phyloP scores from a whole-genome alignment of 2,797 vertebrate genomes.

The Danio tinwini region DNA sequence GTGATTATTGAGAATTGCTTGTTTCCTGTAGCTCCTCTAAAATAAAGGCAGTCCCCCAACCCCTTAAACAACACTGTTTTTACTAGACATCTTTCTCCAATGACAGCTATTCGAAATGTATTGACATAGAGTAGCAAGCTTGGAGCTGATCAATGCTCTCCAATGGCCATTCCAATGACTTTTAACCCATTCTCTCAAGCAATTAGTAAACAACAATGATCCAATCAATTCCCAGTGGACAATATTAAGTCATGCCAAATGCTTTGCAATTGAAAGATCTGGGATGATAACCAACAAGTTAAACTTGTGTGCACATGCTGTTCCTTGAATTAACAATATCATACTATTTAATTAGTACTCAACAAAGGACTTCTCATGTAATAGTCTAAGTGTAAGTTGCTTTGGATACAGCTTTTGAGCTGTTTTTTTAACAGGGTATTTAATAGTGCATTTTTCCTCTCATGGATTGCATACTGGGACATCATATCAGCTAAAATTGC shows the following conservation, averaged over 20 bases:
- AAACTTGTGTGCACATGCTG: background rate
- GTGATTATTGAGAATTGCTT: too few species aligned
- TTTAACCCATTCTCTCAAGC: background rate
- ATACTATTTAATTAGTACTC: background rate
- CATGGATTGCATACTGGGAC: background rate
- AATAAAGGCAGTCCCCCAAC: too few species aligned
- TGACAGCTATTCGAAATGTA: background rate
- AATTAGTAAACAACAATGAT: background rate
- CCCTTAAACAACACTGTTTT: too few species aligned
- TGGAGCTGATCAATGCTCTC: background rate
- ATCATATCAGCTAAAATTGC: constrained; percentile 17
- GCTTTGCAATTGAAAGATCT: background rate
- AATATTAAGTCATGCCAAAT: background rate
- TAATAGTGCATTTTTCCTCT: background rate
- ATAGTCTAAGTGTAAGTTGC: background rate
- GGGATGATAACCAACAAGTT: background rate
- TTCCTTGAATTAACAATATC: background rate
- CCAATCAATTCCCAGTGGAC: background rate
- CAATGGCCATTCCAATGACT: background rate
- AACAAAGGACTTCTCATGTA: background rate
- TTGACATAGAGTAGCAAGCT: background rate
- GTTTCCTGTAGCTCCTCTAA: too few species aligned
- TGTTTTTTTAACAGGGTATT: background rate
- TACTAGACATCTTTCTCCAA: background rate
- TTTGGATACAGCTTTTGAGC: constrained; percentile 4